These are phyloP conservation scores for Empidonax traillii DNA, from an alignment of 2,113 vertebrate genomes.

Conservation along the genomic window DNA sequence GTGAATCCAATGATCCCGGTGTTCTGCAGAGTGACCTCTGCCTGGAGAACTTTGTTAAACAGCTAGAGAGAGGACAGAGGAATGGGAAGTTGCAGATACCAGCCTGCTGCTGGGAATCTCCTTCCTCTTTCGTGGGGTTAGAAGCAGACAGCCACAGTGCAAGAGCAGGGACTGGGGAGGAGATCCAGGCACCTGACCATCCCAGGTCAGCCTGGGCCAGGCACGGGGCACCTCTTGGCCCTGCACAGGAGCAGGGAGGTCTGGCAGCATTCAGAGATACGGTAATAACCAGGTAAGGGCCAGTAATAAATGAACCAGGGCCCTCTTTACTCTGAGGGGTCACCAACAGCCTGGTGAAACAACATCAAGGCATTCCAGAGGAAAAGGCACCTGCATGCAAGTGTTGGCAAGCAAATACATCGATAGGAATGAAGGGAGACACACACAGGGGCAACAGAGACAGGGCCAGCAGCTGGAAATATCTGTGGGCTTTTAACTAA, in stretches of 20 bases:
- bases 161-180: not conserved
- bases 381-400: not conserved
- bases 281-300: not conserved
- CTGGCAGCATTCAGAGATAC: not conserved
- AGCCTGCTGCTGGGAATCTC: not conserved
- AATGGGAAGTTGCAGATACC: not conserved
- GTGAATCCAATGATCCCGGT: conserved; percentile 80
- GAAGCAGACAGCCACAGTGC: not conserved
- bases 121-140: not conserved
- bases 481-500: not conserved
- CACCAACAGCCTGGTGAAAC: not conserved
- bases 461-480: not conserved
- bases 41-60: conserved; percentile 75
- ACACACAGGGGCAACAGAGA: not conserved
- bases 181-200: rapidly evolving
- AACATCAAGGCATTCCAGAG: not conserved
- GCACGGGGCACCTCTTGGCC: not conserved
- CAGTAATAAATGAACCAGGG: not conserved
- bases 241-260: rapidly evolving
- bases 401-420: not conserved
- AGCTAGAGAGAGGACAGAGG: conserved; percentile 7
- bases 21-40: conserved; percentile 78
- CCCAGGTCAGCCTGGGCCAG: not conserved
- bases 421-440: not conserved
- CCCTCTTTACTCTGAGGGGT: not conserved